phyloP scores from a whole-genome alignment of 2,888 invertebrate species.

The Electrophaes corylata region DNA sequence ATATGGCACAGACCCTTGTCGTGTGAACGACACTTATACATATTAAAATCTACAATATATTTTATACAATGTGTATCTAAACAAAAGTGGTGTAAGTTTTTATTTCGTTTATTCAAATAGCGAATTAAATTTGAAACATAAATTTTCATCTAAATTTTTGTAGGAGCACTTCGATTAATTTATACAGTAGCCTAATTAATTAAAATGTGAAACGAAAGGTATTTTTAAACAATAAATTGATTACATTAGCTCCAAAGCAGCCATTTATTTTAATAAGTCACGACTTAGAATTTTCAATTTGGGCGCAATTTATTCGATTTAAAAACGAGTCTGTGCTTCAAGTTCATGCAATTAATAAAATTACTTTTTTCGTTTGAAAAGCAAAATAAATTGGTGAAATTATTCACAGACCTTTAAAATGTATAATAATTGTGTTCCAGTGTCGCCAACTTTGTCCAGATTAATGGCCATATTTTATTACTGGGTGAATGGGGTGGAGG shows the following conservation, averaged over 20 bases:
- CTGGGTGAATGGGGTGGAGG: constrained; percentile 39
- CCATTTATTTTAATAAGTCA: constrained; percentile 24
- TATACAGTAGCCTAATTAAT: constrained; percentile 19
- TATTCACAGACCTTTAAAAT: constrained; percentile 49
- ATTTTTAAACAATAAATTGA: constrained; percentile 23
- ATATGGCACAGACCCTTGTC: constrained; percentile 51
- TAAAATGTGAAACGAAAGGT: constrained; percentile 18
- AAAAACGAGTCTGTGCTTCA: constrained; percentile 21
- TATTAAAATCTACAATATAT: neutral
- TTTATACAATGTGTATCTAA: neutral
- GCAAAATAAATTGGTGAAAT: constrained; percentile 47
- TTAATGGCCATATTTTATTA: constrained; percentile 62
- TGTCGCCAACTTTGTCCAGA: constrained; percentile 57
- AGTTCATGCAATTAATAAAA: constrained; percentile 35
- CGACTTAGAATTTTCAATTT: constrained; percentile 19
- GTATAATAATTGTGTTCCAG: constrained; percentile 55
- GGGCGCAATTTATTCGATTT: constrained; percentile 24
- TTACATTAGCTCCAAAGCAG: constrained; percentile 23
- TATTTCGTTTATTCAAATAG: neutral
- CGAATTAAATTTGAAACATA: constrained; percentile 8
- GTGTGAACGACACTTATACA: constrained; percentile 34
- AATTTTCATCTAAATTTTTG: constrained; percentile 2
- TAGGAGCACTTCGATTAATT: constrained; percentile 11
- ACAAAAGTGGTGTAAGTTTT: neutral
- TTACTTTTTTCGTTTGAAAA: constrained; percentile 43